Evolutionary conservation across 2,113 vertebrate genomes (phyloP), one percentile per base, ranked within the genome.

Genomic region (Malurus elegans): DNA sequence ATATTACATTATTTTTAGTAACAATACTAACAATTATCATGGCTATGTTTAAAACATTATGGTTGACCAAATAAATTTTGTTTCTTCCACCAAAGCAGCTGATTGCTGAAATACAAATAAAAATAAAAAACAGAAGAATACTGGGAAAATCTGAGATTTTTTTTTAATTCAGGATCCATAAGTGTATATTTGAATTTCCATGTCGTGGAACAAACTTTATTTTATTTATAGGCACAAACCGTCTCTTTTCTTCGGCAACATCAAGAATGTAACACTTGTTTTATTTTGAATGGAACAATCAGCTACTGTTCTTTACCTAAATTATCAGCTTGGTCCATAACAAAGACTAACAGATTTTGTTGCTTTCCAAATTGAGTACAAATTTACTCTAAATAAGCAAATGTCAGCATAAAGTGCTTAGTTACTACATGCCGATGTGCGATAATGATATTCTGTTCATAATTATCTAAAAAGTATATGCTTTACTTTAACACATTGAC

Each of bases 131-230:
- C 16, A 82, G 9, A 8, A 69, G 23, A 88, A 66, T 29, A 56
- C 3, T 42, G 4, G 16, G 14, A 67, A 5, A 86, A 58, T 14
- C 8, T 32, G 20, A 60, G 17, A 48, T 75, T 74, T 40, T 58
- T 75, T 79, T 58, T 75, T 75, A 47, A 21, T 61, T 79, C 32
- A 75, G 19, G 19, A 42, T 34, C 5, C 0, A 0, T n/a, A 51
- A 20, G 1, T 34, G 7, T 12, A 2, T 29, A 50, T 62, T 81
- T 79, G 65, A 5, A 48, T 34, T 51, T 65, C 4, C 7, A n/a
- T 11, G 3, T 7, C 53, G 8, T 32, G 6, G 50, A 67, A 81
- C 78, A 72, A 44, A 0, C 0, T 8, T 7, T 4, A 67, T 29
- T 14, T 42, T 0, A 53, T 70, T 87, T 80, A 67, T 4, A 62